A percentile compares a stretch with the other conserved stretches of the same genome.
phyloP scores from a whole-genome alignment of 2,888 invertebrate genomes.

The Drosophila longiperda region DNA sequence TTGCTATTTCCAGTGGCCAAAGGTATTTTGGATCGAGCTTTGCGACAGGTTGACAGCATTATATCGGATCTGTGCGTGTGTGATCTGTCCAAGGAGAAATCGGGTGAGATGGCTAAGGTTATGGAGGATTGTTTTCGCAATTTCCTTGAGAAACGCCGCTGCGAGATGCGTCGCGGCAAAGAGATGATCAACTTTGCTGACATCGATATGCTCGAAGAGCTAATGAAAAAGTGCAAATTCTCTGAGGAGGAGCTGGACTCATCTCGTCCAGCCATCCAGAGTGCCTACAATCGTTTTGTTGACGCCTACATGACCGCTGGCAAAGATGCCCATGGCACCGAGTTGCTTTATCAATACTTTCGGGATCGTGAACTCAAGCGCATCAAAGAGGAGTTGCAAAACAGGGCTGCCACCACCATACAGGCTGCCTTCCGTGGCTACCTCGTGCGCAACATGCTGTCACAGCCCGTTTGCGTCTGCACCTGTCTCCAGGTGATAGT shows the following conservation, averaged over 20 bases:
- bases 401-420: constrained; percentile 73
- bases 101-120: constrained; percentile 69
- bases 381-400: constrained; percentile 44
- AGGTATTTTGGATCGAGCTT: constrained; percentile 73
- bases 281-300: constrained; percentile 82
- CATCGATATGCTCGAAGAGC: constrained; percentile 79
- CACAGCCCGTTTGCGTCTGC: constrained; percentile 55
- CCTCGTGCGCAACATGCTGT: constrained; percentile 52
- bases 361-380: constrained; percentile 74
- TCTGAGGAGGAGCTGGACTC: constrained; percentile 76
- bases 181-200: constrained; percentile 73
- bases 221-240: constrained; percentile 80
- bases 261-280: constrained; percentile 79
- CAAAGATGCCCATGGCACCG: constrained; percentile 77
- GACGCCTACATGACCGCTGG: constrained; percentile 79
- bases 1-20: constrained; percentile 69
- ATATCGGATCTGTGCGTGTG: constrained; percentile 79
- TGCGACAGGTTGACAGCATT: constrained; percentile 81
- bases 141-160: constrained; percentile 76
- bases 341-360: constrained; percentile 79
- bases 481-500: constrained; percentile 53
- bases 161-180: constrained; percentile 65
- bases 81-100: constrained; percentile 74
- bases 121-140: constrained; percentile 82
- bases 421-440: constrained; percentile 74